phyloP scores from a whole-genome alignment of 2,113 vertebrate genomes.

The Ondatra zibethicus region DNA sequence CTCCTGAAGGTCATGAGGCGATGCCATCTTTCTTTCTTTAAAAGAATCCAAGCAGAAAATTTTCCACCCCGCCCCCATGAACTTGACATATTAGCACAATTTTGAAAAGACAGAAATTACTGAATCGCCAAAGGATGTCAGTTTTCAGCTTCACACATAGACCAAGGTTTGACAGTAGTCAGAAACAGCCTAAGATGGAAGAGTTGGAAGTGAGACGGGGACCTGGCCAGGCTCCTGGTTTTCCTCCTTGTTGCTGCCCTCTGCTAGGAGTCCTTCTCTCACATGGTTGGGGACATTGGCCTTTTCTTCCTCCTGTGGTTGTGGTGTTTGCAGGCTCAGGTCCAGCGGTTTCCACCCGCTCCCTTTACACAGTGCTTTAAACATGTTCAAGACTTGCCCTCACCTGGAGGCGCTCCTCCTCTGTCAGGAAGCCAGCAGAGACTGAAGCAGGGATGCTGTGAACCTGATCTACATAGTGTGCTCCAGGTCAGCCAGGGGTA shows the following conservation, averaged over 20 bases:
- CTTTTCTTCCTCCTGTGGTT: neutral
- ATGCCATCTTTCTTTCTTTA: neutral
- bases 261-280: neutral
- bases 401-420: neutral
- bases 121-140: neutral
- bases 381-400: neutral
- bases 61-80: neutral
- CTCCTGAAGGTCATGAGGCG: conserved; percentile 51
- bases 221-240: neutral
- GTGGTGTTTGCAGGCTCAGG: neutral
- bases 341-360: neutral
- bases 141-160: neutral
- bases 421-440: neutral
- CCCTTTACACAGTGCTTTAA: neutral
- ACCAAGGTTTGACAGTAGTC: neutral
- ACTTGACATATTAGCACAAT: conserved; percentile 13
- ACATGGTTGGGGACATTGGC: neutral
- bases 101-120: conserved; percentile 52
- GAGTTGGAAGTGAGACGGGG: neutral
- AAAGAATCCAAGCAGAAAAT: neutral
- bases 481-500: neutral
- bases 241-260: accelerated
- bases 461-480: neutral
- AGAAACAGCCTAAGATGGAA: neutral
- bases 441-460: neutral